A percentile compares a stretch with the other conserved stretches of the same genome.
These are phyloP conservation scores for Nothura maculosa DNA, from an alignment of 2,797 vertebrate species.

Conservation along the genomic window DNA sequence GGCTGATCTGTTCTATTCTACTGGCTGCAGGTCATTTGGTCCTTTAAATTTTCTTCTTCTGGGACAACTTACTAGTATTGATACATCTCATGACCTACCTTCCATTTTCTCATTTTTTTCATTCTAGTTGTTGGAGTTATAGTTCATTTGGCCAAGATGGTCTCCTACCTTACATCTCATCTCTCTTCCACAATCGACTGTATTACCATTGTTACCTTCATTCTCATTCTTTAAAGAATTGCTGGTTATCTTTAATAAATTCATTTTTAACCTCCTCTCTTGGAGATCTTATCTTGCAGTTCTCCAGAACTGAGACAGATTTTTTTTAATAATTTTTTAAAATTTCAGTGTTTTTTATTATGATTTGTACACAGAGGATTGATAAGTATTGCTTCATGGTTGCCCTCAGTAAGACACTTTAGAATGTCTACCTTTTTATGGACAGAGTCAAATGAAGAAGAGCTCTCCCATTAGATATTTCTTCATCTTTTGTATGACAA, in stretches of 20 bases:
- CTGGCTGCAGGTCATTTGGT: background rate
- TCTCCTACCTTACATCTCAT: background rate
- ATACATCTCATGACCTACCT: background rate
- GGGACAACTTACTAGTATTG: background rate
- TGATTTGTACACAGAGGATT: background rate
- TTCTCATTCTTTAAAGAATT: background rate
- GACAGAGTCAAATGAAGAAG: background rate
- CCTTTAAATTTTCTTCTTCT: background rate
- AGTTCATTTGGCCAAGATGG: background rate
- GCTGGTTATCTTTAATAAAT: background rate
- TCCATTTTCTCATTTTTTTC: background rate
- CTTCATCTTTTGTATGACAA: background rate
- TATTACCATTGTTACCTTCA: background rate
- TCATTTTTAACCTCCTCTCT: background rate
- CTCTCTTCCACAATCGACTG: background rate
- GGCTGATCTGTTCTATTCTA: background rate
- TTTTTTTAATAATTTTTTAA: background rate
- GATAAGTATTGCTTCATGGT: background rate
- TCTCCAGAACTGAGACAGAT: background rate
- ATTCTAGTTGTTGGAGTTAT: background rate
- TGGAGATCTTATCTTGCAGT: background rate
- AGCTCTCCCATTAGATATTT: background rate
- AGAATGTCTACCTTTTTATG: background rate
- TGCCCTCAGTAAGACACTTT: background rate
- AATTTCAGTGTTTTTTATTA: background rate